Evolutionary conservation across 2,888 invertebrate genomes (phyloP).

Genomic region (Agrenia bidenticulata): DNA sequence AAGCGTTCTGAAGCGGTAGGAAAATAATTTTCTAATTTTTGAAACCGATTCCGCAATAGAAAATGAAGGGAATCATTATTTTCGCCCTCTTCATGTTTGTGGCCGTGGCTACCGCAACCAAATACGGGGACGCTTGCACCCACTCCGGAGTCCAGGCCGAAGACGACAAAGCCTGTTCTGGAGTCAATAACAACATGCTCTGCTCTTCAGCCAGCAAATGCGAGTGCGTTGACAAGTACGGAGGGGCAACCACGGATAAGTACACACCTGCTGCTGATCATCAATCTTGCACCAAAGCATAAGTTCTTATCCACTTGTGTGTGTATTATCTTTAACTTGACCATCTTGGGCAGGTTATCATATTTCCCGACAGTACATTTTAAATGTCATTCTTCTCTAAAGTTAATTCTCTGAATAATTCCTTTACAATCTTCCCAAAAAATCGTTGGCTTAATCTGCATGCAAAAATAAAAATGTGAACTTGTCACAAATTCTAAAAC

Average conservation of each 20-base stretch:
- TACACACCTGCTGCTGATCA: conserved; percentile 6
- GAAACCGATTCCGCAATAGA: too few species aligned
- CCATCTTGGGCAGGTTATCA: not conserved
- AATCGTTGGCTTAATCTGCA: not conserved
- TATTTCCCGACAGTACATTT: not conserved
- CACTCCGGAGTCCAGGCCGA: conserved; percentile 10
- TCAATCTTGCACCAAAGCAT: not conserved
- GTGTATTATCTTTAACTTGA: not conserved
- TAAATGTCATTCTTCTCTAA: not conserved
- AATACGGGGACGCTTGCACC: conserved; percentile 13
- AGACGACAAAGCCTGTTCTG: conserved; percentile 6
- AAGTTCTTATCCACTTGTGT: too few species aligned
- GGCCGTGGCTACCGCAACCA: conserved; percentile 1
- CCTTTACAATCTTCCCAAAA: not conserved
- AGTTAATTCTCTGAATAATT: too few species aligned
- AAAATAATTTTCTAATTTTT: too few species aligned
- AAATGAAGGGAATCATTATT: not conserved
- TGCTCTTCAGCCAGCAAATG: conserved; percentile 14
- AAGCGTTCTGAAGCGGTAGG: too few species aligned
- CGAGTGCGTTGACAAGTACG: conserved; percentile 17
- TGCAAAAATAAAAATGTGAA: conserved; percentile 10
- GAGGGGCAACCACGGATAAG: conserved; percentile 4
- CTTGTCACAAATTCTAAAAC: not conserved
- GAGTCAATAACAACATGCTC: conserved; percentile 14
- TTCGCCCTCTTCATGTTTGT: not conserved